Percentiles rank a stretch among this genome's conserved stretches.
Evolutionary conservation across 2,888 invertebrate species (phyloP).

Genomic region (Nephrotoma appendiculata): DNA sequence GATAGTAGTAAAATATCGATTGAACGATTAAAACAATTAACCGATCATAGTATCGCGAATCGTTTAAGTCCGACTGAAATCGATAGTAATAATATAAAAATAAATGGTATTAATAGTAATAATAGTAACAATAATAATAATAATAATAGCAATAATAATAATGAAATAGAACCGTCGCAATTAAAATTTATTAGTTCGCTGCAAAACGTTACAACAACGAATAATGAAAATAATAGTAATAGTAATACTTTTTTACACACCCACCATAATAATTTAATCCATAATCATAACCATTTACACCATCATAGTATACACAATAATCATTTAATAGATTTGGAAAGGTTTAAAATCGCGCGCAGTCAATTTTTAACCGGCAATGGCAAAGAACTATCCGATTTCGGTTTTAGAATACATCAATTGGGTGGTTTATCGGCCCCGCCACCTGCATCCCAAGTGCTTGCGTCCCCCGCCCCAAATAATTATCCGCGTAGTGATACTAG

Average conservation of each 20-base stretch:
- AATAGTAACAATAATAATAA: slow-evolving; percentile 1
- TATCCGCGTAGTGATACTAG: slow-evolving; percentile 33
- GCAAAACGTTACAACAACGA: slow-evolving; percentile 12
- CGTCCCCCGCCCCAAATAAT: slow-evolving; percentile 19
- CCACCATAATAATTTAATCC: not conserved
- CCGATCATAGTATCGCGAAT: slow-evolving; percentile 24
- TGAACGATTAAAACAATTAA: slow-evolving; percentile 29
- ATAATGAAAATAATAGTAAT: not conserved
- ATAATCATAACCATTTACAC: not conserved
- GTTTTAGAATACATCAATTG: slow-evolving; percentile 31
- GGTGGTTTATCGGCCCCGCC: slow-evolving; percentile 24
- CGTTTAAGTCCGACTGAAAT: slow-evolving; percentile 26
- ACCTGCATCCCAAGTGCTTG: not conserved
- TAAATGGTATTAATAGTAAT: not conserved
- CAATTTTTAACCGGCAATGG: slow-evolving; percentile 13
- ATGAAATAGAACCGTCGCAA: slow-evolving; percentile 7
- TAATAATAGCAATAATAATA: not conserved
- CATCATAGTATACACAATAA: not conserved
- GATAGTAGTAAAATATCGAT: slow-evolving; percentile 26
- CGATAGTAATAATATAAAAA: slow-evolving; percentile 5
- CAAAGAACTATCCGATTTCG: slow-evolving; percentile 31
- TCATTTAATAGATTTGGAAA: slow-evolving; percentile 25
- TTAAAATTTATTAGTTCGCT: slow-evolving; percentile 13
- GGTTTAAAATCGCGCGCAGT: slow-evolving; percentile 26
- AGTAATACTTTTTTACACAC: not conserved